Conservation (phyloP, 1,140 invertebrate species). For the Cotesia vestalis region DNA sequence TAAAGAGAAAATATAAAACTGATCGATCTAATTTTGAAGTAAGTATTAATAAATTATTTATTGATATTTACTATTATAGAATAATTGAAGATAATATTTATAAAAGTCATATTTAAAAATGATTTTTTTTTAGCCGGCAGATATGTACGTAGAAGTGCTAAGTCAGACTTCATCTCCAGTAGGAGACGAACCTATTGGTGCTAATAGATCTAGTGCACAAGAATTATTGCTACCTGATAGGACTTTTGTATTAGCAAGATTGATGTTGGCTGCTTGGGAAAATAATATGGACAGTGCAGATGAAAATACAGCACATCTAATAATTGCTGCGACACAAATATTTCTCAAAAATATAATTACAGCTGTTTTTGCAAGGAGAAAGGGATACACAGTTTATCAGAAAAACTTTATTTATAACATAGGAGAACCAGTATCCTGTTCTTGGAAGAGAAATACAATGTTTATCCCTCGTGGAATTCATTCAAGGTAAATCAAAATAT, state of each 20-base stretch:
- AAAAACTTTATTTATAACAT: conserved; percentile 77
- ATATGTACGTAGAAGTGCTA: conserved; percentile 62
- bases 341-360: conserved; percentile 82
- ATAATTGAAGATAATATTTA: not conserved
- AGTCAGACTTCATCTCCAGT: conserved; percentile 60
- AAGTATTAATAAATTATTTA: conserved; percentile 59
- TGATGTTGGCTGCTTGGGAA: conserved; percentile 85
- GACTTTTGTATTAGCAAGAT: conserved; percentile 78
- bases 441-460: conserved; percentile 73
- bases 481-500: conserved; percentile 37
- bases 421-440: conserved; percentile 75
- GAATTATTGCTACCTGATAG: conserved; percentile 79
- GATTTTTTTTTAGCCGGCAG: conserved; percentile 52
- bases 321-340: conserved; percentile 78
- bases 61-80: conserved; percentile 50
- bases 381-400: conserved; percentile 76
- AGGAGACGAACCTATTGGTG: conserved; percentile 64
- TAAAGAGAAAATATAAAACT: conserved; percentile 70
- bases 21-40: conserved; percentile 76
- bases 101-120: not conserved
- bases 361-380: conserved; percentile 74
- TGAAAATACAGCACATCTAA: conserved; percentile 77
- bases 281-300: conserved; percentile 81
- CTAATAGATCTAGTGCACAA: conserved; percentile 69
- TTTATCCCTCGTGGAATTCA: conserved; percentile 55